Conservation (phyloP, 1,140 invertebrate species). For the Trachymyrmex cornetzi region DNA sequence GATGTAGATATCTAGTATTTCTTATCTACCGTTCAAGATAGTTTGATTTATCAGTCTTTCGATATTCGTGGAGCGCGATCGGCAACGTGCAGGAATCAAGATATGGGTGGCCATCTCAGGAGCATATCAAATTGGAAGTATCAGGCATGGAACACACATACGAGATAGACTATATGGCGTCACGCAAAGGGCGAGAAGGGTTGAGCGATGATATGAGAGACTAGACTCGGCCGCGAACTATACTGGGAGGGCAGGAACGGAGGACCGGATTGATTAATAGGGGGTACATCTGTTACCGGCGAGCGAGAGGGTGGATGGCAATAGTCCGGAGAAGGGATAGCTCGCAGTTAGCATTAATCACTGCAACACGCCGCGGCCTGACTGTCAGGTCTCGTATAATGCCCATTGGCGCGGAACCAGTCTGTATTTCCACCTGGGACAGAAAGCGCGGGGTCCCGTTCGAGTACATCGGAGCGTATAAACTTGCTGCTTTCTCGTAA, state of each 20-base stretch:
- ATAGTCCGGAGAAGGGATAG: constrained; percentile 83
- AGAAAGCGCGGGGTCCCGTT: constrained; percentile 67
- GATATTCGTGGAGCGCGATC: constrained; percentile 15
- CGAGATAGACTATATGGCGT: constrained; percentile 55
- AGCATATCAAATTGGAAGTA: constrained; percentile 14
- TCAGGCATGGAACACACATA: not conserved
- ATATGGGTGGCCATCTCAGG: constrained; percentile 35
- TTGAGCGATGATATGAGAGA: constrained; percentile 83
- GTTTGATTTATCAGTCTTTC: constrained; percentile 1
- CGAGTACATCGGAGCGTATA: constrained; percentile 73
- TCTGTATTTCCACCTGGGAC: constrained; percentile 75
- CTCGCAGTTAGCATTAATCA: constrained; percentile 86
- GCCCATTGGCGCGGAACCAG: constrained; percentile 78
- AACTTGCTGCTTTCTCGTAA: constrained; percentile 68
- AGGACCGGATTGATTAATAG: constrained; percentile 85
- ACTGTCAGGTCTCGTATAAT: constrained; percentile 82
- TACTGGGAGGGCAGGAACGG: constrained; percentile 78
- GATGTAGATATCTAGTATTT: not conserved
- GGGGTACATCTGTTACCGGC: constrained; percentile 85
- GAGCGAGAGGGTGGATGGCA: constrained; percentile 82
- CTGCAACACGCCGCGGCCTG: constrained; percentile 82
- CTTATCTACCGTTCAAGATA: not conserved
- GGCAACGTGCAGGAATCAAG: constrained; percentile 25
- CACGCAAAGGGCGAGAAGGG: constrained; percentile 72
- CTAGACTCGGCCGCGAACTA: constrained; percentile 75